These are phyloP conservation scores for Cochlearius cochlearius DNA, from an alignment of 2,113 vertebrate species.

Conservation along the genomic window DNA sequence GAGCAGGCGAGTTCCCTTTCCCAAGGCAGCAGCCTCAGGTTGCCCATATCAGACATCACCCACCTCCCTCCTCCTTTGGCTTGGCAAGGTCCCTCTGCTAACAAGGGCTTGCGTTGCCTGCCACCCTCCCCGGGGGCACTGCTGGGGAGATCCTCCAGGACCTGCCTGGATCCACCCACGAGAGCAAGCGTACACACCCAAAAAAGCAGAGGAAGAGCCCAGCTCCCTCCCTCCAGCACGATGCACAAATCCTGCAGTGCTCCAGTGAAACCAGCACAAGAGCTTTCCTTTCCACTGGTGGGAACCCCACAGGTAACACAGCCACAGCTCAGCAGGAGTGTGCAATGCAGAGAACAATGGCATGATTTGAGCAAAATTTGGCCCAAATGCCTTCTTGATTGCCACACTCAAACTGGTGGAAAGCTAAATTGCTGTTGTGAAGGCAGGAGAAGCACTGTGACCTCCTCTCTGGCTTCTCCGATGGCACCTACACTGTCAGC, in stretches of 20 bases:
- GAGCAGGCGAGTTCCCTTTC: not conserved
- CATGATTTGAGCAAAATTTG: not conserved
- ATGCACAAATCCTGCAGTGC: fast-evolving
- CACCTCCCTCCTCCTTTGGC: not conserved
- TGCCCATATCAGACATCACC: fast-evolving
- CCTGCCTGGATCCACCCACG: not conserved
- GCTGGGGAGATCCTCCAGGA: not conserved
- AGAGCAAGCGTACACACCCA: not conserved
- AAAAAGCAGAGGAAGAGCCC: not conserved
- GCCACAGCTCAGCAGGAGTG: not conserved
- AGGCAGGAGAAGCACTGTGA: not conserved
- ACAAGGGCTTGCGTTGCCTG: not conserved
- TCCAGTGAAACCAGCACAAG: not conserved
- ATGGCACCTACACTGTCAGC: not conserved
- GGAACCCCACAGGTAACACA: not conserved
- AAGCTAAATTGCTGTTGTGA: not conserved
- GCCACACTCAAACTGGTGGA: fast-evolving
- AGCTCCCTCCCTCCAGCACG: not conserved
- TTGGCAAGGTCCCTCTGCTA: not conserved
- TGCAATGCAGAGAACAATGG: not conserved
- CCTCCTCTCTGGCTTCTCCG: not conserved
- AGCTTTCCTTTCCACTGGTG: not conserved
- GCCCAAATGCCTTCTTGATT: not conserved
- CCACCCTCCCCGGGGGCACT: not conserved
- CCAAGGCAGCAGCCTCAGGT: not conserved